Evolutionary conservation across 2,113 vertebrate species (phyloP), one percentile per base, ranked within the genome.

Genomic region (Siphamia tubifer): DNA sequence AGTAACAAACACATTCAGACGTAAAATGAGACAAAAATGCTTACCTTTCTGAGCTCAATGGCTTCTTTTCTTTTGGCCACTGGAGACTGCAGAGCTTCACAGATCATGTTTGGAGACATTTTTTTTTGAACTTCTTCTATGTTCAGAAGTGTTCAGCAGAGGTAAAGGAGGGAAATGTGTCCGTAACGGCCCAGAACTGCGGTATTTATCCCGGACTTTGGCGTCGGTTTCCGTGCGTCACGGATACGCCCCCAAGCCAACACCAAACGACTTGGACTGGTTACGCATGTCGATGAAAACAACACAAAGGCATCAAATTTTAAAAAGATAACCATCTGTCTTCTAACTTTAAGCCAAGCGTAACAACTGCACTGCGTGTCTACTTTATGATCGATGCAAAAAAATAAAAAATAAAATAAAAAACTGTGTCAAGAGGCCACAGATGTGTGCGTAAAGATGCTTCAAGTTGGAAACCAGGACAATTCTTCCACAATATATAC

Each of bases 31-130:
- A 6, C 0, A 43, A 11, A 63, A 65, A 15, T n/a, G 4, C 85
- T 92, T 87, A 93, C 93, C 91, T 94, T 94, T 74, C 93, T 83
- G 61, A 90, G 74, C 54, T 93, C 91, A 11, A 89, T 72, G 2
- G 92, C 85, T 2, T 92, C 88, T 64, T 89, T 90, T 57, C 88
- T 93, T 74, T 90, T 86, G 54, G 90, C 90, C 54, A 93, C 84
- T 6, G 91, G 71, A 8, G 79, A 44, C 23, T 39, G 69, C 21
- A 60, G 66, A 23, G 53, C 20, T n/a, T 79, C 63, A 25, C 47
- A 56, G 9, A 23, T 55, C 24, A 56, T 32, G 57, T 74, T 87
- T 2, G 90, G 89, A 80, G 83, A 74, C 90, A 88, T 72, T 54
- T 57, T 85, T 87, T 68, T 64, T 53, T 85, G 16, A 71, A 42